Evolutionary conservation across 1,140 invertebrate species (phyloP).

Genomic region (Onthophagus taurus): DNA sequence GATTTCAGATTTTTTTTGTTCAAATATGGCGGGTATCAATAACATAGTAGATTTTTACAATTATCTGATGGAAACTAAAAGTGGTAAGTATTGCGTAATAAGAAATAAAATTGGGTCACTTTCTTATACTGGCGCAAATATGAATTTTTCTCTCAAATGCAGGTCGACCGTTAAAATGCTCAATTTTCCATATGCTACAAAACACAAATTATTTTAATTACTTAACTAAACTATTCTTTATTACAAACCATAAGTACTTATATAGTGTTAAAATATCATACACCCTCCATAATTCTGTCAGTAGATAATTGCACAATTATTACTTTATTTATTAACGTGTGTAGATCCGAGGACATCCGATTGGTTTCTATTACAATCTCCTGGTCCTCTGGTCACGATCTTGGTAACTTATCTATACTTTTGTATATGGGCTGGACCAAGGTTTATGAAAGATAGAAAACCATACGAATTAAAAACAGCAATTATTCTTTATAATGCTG

Average conservation of each 20-base stretch:
- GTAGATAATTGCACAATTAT: neutral
- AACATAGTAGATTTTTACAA: slow-evolving; percentile 15
- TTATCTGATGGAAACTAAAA: slow-evolving; percentile 12
- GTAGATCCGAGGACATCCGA: slow-evolving; percentile 75
- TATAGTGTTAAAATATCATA: neutral
- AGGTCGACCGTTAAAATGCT: no score
- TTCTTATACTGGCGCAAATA: neutral
- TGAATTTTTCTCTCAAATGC: neutral
- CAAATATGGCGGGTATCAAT: slow-evolving; percentile 13
- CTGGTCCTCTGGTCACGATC: slow-evolving; percentile 64
- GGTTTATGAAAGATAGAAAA: slow-evolving; percentile 75
- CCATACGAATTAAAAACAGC: slow-evolving; percentile 68
- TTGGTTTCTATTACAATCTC: slow-evolving; percentile 76
- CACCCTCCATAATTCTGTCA: no score
- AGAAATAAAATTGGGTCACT: neutral
- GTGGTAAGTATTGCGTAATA: slow-evolving; percentile 13
- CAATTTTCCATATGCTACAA: neutral
- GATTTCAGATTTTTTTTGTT: neutral
- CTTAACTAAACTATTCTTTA: neutral
- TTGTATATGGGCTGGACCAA: slow-evolving; percentile 60
- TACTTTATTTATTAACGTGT: slow-evolving; percentile 25
- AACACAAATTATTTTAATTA: neutral
- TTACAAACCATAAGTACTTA: neutral
- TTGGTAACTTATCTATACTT: slow-evolving; percentile 70
- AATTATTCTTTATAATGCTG: slow-evolving; percentile 72